Evolutionary conservation across 1,140 invertebrate species (phyloP).

Genomic region (Diploscapter pachys): DNA sequence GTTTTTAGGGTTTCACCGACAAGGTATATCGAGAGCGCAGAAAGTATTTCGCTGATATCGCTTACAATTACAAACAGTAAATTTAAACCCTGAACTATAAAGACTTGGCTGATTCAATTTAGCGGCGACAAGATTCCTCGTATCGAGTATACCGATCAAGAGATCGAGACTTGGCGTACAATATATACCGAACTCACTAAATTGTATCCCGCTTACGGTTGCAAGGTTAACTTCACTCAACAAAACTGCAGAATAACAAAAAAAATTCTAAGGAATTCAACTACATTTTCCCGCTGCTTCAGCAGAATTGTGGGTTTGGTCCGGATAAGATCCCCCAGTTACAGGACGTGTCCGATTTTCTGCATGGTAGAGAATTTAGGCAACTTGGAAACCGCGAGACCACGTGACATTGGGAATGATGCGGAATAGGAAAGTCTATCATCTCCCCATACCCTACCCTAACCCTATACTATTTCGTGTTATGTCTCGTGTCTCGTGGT

Average conservation of each 20-base stretch:
- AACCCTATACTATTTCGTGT: too few relatives aligned
- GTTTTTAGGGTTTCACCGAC: slow-evolving; percentile 81
- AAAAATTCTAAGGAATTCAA: slow-evolving; percentile 75
- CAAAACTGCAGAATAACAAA: too few relatives aligned
- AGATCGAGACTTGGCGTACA: slow-evolving; percentile 78
- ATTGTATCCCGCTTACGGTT: slow-evolving; percentile 91
- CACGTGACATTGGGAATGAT: too few relatives aligned
- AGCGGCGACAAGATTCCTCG: slow-evolving; percentile 71
- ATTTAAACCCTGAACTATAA: slow-evolving; percentile 40
- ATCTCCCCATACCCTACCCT: too few relatives aligned
- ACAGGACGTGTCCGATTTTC: slow-evolving; percentile 92
- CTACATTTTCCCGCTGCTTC: slow-evolving; percentile 88
- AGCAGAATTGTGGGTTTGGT: slow-evolving; percentile 92
- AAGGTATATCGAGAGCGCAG: slow-evolving; percentile 80
- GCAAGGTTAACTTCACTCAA: slow-evolving; percentile 60
- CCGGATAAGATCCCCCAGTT: slow-evolving; percentile 95
- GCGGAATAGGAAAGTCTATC: too few relatives aligned
- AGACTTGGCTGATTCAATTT: slow-evolving; percentile 6
- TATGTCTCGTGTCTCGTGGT: too few relatives aligned
- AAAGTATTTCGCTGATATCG: slow-evolving; percentile 95
- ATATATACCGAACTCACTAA: slow-evolving; percentile 81
- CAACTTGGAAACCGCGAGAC: too few relatives aligned
- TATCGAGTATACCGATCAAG: slow-evolving; percentile 85
- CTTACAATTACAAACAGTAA: slow-evolving; percentile 90
- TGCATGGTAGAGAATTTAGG: slow-evolving; percentile 72